Evolutionary conservation across 2,113 vertebrate species (phyloP).

Genomic region (Cavia aperea): DNA sequence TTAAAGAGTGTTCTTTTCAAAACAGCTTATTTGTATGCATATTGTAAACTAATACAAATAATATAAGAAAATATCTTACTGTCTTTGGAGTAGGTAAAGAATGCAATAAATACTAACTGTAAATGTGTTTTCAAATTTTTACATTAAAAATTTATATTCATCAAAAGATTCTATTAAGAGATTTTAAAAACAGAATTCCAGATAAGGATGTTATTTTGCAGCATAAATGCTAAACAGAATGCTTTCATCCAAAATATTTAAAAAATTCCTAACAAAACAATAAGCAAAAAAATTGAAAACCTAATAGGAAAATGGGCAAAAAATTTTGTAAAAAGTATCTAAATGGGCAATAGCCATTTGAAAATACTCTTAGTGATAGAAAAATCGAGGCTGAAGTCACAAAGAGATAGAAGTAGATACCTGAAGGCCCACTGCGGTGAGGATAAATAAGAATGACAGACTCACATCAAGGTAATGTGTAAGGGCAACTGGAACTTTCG

Average conservation of each 20-base stretch:
- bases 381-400: neutral
- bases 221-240: neutral
- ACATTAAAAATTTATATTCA: neutral
- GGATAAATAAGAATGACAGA: neutral
- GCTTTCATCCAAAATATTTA: neutral
- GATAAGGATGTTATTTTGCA: neutral
- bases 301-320: neutral
- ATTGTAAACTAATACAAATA: neutral
- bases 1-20: neutral
- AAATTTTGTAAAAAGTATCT: neutral
- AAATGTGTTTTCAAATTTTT: neutral
- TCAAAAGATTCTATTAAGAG: neutral
- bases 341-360: neutral
- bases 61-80: neutral
- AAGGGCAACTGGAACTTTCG: no score
- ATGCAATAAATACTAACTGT: neutral
- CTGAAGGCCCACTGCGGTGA: neutral
- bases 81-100: neutral
- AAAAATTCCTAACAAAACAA: neutral
- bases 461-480: neutral
- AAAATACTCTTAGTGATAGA: neutral
- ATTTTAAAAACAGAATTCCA: neutral
- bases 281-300: neutral
- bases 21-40: neutral
- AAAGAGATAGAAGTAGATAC: neutral